Conservation (phyloP, 2,113 vertebrate species). For the Bothrops jararaca region DNA sequence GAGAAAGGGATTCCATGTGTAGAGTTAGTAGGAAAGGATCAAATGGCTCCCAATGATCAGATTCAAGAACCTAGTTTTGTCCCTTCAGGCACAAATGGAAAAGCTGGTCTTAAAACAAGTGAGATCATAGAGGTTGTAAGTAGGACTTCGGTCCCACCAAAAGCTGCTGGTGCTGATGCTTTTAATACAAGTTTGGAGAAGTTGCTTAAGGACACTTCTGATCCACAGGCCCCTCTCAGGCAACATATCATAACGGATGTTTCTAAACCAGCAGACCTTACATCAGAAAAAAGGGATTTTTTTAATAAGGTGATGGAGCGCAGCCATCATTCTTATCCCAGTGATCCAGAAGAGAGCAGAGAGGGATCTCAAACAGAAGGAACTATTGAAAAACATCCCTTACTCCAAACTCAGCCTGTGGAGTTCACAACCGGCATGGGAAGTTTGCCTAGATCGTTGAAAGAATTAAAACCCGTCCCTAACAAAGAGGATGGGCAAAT, state of each 20-base stretch:
- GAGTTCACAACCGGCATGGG: conserved; percentile 18
- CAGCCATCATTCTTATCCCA: neutral
- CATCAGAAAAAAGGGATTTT: neutral
- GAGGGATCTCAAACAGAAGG: conserved; percentile 1
- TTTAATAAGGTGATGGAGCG: conserved; percentile 24
- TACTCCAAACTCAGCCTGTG: conserved; percentile 8
- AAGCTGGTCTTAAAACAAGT: conserved; percentile 32
- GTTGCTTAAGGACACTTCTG: conserved; percentile 51
- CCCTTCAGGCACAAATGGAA: conserved; percentile 44
- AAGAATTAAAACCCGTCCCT: neutral
- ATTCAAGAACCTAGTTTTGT: conserved; percentile 15
- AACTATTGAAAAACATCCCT: conserved; percentile 7
- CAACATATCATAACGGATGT: conserved; percentile 25
- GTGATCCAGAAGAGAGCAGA: conserved; percentile 1
- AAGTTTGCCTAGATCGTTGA: conserved; percentile 1
- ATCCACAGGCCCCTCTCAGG: neutral
- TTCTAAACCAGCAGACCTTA: conserved; percentile 10
- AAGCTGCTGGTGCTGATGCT: conserved; percentile 39
- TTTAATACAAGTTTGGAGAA: conserved; percentile 53
- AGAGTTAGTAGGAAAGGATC: conserved; percentile 37
- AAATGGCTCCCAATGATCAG: conserved; percentile 31
- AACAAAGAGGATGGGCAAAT: neutral
- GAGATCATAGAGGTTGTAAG: conserved; percentile 46
- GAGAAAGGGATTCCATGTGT: conserved; percentile 55
- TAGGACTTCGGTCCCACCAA: conserved; percentile 44